Evolutionary conservation across 1,140 invertebrate genomes (phyloP).

Genomic region (Ooceraea biroi): DNA sequence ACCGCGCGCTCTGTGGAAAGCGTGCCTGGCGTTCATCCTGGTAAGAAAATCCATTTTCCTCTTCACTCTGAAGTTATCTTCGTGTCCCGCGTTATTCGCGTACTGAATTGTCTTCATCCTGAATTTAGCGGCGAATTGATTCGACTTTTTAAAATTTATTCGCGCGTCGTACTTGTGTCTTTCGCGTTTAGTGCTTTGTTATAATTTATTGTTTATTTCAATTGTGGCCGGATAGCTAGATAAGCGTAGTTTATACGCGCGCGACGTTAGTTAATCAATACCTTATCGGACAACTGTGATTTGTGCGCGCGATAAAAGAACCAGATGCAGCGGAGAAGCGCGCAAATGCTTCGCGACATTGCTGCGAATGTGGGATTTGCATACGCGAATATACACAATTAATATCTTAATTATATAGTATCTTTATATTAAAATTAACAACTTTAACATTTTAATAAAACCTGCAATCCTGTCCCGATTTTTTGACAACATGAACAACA

Average conservation of each 20-base stretch:
- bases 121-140: no score
- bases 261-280: not conserved
- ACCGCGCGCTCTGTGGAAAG: not conserved
- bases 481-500: no score
- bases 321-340: not conserved
- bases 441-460: no score
- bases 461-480: no score
- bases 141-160: no score
- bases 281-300: not conserved
- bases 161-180: no score
- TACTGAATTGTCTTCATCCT: no score
- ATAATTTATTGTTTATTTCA: no score
- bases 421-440: not conserved
- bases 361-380: not conserved
- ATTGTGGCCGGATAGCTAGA: no score
- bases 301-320: not conserved
- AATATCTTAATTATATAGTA: not conserved
- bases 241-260: no score
- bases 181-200: no score
- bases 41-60: not conserved
- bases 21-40: conserved; percentile 14
- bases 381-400: not conserved
- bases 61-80: no score
- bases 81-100: not conserved
- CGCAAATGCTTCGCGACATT: not conserved